Evolutionary conservation across 2,797 vertebrate species (phyloP).

Genomic region (Furcifer pardalis): DNA sequence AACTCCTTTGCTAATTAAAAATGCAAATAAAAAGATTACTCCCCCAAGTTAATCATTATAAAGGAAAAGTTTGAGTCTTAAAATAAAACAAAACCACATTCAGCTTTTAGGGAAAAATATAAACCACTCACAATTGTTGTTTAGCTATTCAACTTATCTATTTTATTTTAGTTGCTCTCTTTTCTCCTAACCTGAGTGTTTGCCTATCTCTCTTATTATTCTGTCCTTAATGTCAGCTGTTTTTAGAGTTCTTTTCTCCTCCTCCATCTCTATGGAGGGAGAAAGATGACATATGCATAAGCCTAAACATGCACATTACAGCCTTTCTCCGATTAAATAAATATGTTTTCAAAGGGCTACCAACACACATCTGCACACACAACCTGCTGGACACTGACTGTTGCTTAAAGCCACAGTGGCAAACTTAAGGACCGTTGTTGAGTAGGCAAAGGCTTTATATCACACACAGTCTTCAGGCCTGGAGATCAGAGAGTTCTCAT

Average conservation of each 20-base stretch:
- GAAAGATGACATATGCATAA: not conserved
- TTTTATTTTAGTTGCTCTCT: not conserved
- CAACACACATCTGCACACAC: not conserved
- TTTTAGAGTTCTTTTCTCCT: slow-evolving; percentile 38
- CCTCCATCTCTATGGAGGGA: not conserved
- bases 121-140: not conserved
- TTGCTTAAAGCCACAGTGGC: slow-evolving; percentile 3
- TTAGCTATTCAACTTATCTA: not conserved
- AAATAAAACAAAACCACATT: slow-evolving; percentile 44
- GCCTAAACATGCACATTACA: not conserved
- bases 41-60: not conserved
- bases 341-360: not conserved
- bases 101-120: not conserved
- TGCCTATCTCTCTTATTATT: no score
- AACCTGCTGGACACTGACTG: not conserved
- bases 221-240: not conserved
- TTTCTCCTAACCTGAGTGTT: not conserved
- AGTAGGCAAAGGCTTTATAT: not conserved
- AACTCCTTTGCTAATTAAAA: slow-evolving; percentile 60
- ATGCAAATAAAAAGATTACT: not conserved
- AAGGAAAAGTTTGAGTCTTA: not conserved
- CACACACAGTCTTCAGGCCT: not conserved
- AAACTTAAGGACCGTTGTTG: not conserved
- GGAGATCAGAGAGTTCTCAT: no score
- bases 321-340: not conserved